Conservation (phyloP, 2,888 invertebrate genomes). For the Neelides folsomi region DNA sequence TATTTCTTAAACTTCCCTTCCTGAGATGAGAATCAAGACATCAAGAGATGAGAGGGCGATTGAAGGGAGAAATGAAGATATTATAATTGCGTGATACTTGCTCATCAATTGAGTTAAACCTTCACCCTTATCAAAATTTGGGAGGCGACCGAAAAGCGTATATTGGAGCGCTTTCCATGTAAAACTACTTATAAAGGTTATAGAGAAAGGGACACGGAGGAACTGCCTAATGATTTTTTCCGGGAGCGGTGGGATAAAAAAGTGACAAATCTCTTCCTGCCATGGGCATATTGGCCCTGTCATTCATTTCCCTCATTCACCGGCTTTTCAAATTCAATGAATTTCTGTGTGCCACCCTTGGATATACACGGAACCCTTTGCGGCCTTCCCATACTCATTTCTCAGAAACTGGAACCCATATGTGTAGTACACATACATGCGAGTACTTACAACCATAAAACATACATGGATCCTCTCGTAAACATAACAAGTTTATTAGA, state of each 20-base stretch:
- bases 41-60: background rate
- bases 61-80: too few species aligned
- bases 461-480: too few species aligned
- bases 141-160: background rate
- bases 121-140: slow-evolving; percentile 9
- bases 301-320: slow-evolving; percentile 14
- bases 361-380: background rate
- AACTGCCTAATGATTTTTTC: slow-evolving; percentile 12
- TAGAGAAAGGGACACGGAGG: slow-evolving; percentile 1
- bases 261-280: slow-evolving; percentile 23
- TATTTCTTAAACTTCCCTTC: background rate
- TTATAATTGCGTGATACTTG: slow-evolving; percentile 17
- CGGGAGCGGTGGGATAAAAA: slow-evolving; percentile 14
- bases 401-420: too few species aligned
- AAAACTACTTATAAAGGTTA: background rate
- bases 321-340: slow-evolving; percentile 4
- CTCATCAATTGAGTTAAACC: slow-evolving; percentile 21
- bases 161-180: background rate
- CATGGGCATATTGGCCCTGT: slow-evolving; percentile 12
- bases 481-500: too few species aligned
- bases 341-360: background rate
- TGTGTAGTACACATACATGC: too few species aligned
- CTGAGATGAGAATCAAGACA: background rate
- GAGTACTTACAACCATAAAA: too few species aligned
- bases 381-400: too few species aligned